Conservation (phyloP, 2,113 vertebrate species). For the Synodontis membranacea region DNA sequence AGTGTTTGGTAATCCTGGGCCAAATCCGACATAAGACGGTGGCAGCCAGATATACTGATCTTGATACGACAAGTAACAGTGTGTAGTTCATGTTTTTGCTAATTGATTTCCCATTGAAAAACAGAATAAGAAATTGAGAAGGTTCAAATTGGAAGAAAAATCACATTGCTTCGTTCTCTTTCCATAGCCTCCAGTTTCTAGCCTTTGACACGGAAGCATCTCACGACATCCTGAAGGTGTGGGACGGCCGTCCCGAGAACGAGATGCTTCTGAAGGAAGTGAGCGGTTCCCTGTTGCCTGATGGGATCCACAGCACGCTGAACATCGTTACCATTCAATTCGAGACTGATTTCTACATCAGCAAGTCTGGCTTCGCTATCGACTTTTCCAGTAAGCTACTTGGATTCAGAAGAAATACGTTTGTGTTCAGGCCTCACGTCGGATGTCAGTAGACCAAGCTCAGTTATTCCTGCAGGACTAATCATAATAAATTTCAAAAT, state of each 20-base stretch:
- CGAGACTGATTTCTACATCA: slow-evolving; percentile 98
- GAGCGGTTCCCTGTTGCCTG: slow-evolving; percentile 93
- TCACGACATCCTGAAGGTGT: slow-evolving; percentile 94
- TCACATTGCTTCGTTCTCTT: neutral
- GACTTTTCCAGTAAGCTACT: slow-evolving; percentile 94
- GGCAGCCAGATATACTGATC: neutral
- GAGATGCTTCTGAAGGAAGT: slow-evolving; percentile 96
- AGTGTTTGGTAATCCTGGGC: neutral
- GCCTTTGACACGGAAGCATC: slow-evolving; percentile 98
- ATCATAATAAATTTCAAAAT: neutral
- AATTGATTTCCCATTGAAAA: neutral
- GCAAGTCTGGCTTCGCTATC: slow-evolving; percentile 97
- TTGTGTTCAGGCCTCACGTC: neutral
- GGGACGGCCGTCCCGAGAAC: slow-evolving; percentile 94
- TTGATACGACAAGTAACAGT: neutral
- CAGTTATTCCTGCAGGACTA: too few relatives aligned
- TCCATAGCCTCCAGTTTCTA: slow-evolving; percentile 90
- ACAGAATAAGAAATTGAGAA: neutral
- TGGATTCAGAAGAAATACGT: neutral
- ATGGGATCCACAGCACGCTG: slow-evolving; percentile 95
- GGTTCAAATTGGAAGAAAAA: neutral
- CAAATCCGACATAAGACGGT: neutral
- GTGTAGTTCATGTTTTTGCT: neutral
- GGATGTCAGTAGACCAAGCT: neutral
- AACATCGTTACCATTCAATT: slow-evolving; percentile 95